Base-by-base conservation (phyloP, 2,888 invertebrate genomes). In the Taphrorychus bicolor region DNA sequence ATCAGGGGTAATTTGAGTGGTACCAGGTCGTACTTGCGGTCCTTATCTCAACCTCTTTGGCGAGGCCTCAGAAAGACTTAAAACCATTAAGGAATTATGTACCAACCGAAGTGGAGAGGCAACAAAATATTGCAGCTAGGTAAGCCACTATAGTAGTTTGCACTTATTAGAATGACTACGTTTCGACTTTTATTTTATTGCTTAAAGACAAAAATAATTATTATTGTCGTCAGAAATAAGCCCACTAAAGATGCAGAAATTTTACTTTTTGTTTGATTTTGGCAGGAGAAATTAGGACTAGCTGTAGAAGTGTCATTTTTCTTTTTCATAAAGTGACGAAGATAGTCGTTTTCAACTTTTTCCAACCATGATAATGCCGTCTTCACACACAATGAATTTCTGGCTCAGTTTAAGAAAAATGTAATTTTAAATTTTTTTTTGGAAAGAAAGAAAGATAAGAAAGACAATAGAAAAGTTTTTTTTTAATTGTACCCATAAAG, bases 101-200 rank as follows among this genome's bases (percentile, higher is more conserved):
- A 77, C 49, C 59, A 48, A 57, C 70, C 62, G 65, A 62, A 64
- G 64, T 63, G 40, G 71, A 70, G 56, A 60, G 22, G 17, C 57
- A 66, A 52, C 73, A 73, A 62, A 73, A 73, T 53, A 19, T 60
- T 32, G 66, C 69, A 19, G 73, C 73, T 0, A 71, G 66, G 73
- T 73, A 70, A 54, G 18, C 7, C 17, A 18, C 2, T 18, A 1
- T 5, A 18, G 9, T 18, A 23, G 16, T 9, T 23, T 32, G 14
- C 14, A n/a, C 2, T 32, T 16, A 32, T 32, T n/a, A n/a, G n/a
- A n/a, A n/a, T n/a, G n/a, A n/a, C n/a, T n/a, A n/a, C n/a, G n/a
- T n/a, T n/a, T n/a, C n/a, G n/a, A n/a, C n/a, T n/a, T n/a, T n/a
- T n/a, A n/a, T n/a, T n/a, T n/a, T n/a, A n/a, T n/a, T n/a, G n/a